Evolutionary conservation across 2,888 invertebrate species (phyloP).

Genomic region (Microctonus brassicae): DNA sequence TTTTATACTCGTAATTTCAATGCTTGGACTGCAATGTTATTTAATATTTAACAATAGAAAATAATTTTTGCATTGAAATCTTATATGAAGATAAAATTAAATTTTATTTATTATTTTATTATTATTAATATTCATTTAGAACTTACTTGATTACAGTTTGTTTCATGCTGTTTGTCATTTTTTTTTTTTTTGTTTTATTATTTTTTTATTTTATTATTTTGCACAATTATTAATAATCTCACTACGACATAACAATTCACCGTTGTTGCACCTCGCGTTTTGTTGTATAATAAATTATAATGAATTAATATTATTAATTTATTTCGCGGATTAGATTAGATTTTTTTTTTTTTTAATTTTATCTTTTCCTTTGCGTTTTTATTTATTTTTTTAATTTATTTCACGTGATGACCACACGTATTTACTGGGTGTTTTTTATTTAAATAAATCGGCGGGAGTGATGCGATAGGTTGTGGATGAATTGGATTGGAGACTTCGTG

Average conservation of each 20-base stretch:
- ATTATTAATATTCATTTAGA: too few species aligned
- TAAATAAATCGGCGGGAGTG: slow-evolving; percentile 37
- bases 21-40: slow-evolving; percentile 6
- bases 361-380: neutral
- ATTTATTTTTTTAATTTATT: neutral
- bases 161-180: slow-evolving; percentile 73
- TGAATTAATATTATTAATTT: neutral
- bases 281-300: neutral
- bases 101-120: too few species aligned
- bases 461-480: slow-evolving; percentile 51
- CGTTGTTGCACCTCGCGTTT: neutral
- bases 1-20: slow-evolving; percentile 21
- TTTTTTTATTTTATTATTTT: slow-evolving; percentile 13
- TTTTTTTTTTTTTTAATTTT: too few species aligned
- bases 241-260: slow-evolving; percentile 51
- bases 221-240: slow-evolving; percentile 36
- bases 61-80: slow-evolving; percentile 8
- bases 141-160: slow-evolving; percentile 74
- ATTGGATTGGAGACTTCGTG: slow-evolving; percentile 64
- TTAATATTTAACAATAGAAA: neutral
- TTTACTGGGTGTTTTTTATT: slow-evolving; percentile 25
- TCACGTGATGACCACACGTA: neutral
- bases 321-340: too few species aligned
- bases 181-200: too few species aligned
- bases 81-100: neutral